These are phyloP conservation scores for Parnassius apollo DNA, from an alignment of 2,888 invertebrate species.

Conservation along the genomic window DNA sequence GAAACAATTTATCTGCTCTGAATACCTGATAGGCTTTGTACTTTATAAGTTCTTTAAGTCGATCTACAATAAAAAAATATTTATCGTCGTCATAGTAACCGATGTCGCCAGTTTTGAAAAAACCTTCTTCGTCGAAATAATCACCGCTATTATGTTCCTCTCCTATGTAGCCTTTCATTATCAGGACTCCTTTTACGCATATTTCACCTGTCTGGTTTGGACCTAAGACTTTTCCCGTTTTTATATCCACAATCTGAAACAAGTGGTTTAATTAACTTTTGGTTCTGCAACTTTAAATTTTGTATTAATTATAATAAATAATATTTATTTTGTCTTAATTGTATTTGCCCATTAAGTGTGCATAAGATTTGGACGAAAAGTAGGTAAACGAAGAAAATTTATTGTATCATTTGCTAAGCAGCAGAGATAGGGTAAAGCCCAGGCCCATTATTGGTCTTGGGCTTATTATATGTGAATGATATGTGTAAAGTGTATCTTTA, in stretches of 20 bases:
- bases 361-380: too few species aligned
- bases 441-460: too few species aligned
- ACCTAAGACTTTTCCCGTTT: conserved; percentile 81
- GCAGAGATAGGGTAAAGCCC: too few species aligned
- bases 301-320: conserved; percentile 24
- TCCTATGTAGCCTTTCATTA: conserved; percentile 90
- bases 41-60: conserved; percentile 90
- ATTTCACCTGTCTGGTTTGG: conserved; percentile 88
- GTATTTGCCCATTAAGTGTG: too few species aligned
- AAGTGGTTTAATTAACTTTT: background rate
- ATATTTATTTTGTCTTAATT: too few species aligned
- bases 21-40: conserved; percentile 86
- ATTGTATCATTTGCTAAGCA: too few species aligned
- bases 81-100: conserved; percentile 86
- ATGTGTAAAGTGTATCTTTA: too few species aligned
- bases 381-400: too few species aligned
- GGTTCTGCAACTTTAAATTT: too few species aligned
- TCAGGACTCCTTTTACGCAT: conserved; percentile 86
- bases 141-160: conserved; percentile 45
- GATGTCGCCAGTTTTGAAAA: conserved; percentile 88
- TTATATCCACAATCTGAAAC: conserved; percentile 60
- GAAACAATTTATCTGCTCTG: background rate
- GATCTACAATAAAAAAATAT: conserved; percentile 86
- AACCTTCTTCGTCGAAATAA: conserved; percentile 89
- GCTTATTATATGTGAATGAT: too few species aligned